Conservation (phyloP, 2,888 invertebrate species). For the Netelia fuscicornis region DNA sequence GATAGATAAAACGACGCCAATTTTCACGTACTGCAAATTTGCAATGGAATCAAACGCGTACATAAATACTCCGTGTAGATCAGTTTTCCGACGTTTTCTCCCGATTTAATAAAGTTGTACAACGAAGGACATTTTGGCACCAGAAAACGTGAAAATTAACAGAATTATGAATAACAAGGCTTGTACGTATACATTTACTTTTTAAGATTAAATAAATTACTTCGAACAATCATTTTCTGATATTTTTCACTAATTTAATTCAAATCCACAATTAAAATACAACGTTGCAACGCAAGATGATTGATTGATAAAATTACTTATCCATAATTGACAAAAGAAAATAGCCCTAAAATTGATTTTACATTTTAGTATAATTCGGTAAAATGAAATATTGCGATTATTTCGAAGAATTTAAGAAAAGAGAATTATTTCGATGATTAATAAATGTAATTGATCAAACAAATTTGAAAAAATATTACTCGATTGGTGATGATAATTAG, state of each 20-base stretch:
- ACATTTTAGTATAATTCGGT: no score
- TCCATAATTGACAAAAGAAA: no score
- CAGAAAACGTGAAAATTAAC: background rate
- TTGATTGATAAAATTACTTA: no score
- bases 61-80: background rate
- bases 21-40: slow-evolving; percentile 9
- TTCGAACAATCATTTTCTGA: background rate
- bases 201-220: background rate
- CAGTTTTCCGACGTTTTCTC: slow-evolving; percentile 32
- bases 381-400: no score
- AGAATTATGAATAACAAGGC: background rate
- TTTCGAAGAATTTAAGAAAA: no score
- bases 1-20: slow-evolving; percentile 44
- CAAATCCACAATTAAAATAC: no score
- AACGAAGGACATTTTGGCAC: background rate
- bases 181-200: background rate
- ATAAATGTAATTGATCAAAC: slow-evolving; percentile 11
- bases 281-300: no score
- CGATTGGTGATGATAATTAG: background rate
- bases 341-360: no score
- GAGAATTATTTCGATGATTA: slow-evolving; percentile 14
- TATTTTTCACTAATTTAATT: background rate
- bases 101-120: slow-evolving; percentile 31
- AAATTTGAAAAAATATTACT: background rate
- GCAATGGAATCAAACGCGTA: background rate